phyloP scores from a whole-genome alignment of 2,113 vertebrate genomes.

The Gavia stellata region DNA sequence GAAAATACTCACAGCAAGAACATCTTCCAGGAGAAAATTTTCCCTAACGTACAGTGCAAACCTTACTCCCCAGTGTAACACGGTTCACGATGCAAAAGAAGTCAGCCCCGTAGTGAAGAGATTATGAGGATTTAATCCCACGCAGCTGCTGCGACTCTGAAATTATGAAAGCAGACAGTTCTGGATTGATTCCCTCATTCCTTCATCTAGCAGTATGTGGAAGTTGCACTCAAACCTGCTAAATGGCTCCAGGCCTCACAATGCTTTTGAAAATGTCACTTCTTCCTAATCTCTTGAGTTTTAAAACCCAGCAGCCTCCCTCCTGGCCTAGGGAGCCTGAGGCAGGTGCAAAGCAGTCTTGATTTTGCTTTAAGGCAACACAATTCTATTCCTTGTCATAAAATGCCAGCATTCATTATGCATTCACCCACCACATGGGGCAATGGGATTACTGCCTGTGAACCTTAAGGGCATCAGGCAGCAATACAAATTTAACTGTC shows the following conservation, averaged over 20 bases:
- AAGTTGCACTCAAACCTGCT: not conserved
- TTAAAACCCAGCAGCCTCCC: not conserved
- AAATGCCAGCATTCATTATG: not conserved
- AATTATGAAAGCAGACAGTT: not conserved
- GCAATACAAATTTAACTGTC: not conserved
- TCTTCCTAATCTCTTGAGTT: not conserved
- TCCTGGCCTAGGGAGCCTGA: not conserved
- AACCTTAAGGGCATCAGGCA: not conserved
- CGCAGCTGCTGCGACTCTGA: not conserved
- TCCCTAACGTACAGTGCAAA: not conserved
- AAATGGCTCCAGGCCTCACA: not conserved
- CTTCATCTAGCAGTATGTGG: not conserved
- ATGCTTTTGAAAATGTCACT: not conserved
- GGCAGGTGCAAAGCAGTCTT: not conserved
- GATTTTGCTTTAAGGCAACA: not conserved
- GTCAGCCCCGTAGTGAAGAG: not conserved
- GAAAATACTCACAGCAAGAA: not conserved
- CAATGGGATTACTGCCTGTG: not conserved
- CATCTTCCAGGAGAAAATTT: not conserved
- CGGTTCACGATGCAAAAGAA: not conserved
- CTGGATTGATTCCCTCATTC: not conserved
- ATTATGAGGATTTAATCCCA: not conserved
- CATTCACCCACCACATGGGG: not conserved
- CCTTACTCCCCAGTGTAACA: not conserved
- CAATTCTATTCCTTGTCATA: not conserved